These are phyloP conservation scores for Bombus pascuorum DNA, from an alignment of 1,140 invertebrate genomes.

Conservation along the genomic window DNA sequence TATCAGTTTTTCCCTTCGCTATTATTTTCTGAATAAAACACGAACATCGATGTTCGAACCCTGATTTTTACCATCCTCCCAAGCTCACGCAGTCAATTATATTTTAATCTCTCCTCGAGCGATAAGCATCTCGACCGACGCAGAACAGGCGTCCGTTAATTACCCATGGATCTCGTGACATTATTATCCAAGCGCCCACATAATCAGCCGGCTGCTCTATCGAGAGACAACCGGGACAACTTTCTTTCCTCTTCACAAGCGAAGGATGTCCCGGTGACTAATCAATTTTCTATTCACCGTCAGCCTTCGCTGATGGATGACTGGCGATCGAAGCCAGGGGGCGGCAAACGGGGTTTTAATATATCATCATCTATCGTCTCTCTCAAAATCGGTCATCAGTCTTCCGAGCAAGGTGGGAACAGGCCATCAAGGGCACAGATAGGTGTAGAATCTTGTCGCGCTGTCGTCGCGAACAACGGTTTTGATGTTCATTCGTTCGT, in stretches of 20 bases:
- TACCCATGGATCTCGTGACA: slow-evolving; percentile 57
- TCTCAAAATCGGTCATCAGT: slow-evolving; percentile 44
- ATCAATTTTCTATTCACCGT: slow-evolving; percentile 67
- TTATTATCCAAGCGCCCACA: slow-evolving; percentile 54
- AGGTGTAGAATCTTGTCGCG: slow-evolving; percentile 35
- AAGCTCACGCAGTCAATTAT: slow-evolving; percentile 24
- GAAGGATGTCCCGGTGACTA: slow-evolving; percentile 39
- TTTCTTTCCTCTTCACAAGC: slow-evolving; percentile 5
- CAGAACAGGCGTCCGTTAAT: slow-evolving; percentile 40
- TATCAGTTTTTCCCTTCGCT: background rate
- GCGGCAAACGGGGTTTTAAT: slow-evolving; percentile 48
- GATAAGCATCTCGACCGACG: too few species aligned
- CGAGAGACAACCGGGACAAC: background rate
- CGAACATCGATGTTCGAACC: background rate
- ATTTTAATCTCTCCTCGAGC: slow-evolving; percentile 1
- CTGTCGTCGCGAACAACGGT: slow-evolving; percentile 12
- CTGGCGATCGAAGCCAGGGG: slow-evolving; percentile 42
- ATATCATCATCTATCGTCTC: slow-evolving; percentile 64
- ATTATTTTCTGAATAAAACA: background rate
- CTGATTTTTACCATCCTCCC: background rate
- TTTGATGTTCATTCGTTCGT: slow-evolving; percentile 17
- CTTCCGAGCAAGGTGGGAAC: slow-evolving; percentile 32
- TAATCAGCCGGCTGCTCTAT: slow-evolving; percentile 32
- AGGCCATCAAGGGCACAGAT: background rate
- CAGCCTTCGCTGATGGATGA: slow-evolving; percentile 55